Base-by-base conservation (phyloP, 2,113 vertebrate species). In the Tetrax tetrax region DNA sequence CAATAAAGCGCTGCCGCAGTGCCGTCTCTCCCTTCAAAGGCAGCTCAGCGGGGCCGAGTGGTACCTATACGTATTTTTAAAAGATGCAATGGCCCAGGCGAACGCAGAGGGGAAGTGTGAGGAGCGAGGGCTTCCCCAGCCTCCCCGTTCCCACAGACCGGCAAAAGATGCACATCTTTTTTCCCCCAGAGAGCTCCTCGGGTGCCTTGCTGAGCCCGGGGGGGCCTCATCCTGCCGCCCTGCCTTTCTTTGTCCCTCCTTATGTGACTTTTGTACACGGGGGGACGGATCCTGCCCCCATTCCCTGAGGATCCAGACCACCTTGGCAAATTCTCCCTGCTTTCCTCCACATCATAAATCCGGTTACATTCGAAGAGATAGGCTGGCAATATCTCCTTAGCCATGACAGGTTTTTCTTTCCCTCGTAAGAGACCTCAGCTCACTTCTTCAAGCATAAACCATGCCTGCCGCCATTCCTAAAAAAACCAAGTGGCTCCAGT, bases 61-160 rank as follows among this genome's bases (percentile, higher is more conserved):
- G 41, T 57, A 15, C 4, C 2, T 20, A 17, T 24, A 5, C 10
- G 1, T 23, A 14, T 23, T 66, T 71, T 48, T 23, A 65, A 53
- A 78, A 28, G 22, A 35, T 3, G 5, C 48, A 17, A 9, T 9
- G 43, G 38, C 29, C 18, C 13, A 72, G 38, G 38, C 1, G 18
- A 86, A 47, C 2, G 6, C 38, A 63, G 41, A 19, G 18, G 35
- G 0, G n/a, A 83, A 16, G 10, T 23, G 33, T 12, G 61, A 57
- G 64, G 33, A 65, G 31, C 0, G 14, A 51, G n/a, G 27, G 41
- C 24, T 91, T 53, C 14, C 9, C 28, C 47, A 48, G 41, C 18
- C 29, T 8, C 19, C 5, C 18, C 8, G 5, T 14, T 38, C 20
- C 29, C 3, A 1, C 38, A 51, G 15, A 38, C 5, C 1, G 7